Percentiles rank a stretch among this genome's conserved stretches.
phyloP scores from a whole-genome alignment of 53 echinoderm and acorn worm genomes.

The Zoroaster sp. region DNA sequence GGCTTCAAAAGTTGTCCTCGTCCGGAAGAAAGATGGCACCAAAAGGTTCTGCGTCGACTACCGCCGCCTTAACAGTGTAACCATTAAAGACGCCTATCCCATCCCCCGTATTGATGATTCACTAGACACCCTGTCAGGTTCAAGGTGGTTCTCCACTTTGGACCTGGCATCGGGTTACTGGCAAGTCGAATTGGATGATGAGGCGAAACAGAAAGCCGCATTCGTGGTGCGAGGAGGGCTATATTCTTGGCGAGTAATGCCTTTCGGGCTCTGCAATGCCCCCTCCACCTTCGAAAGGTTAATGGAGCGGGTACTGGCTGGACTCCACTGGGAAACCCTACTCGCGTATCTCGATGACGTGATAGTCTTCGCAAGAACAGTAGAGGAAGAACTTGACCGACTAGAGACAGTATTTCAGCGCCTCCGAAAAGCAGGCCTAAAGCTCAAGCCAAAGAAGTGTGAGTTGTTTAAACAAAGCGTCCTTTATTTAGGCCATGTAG shows the following conservation, averaged over 20 bases:
- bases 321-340: slow-evolving; percentile 47
- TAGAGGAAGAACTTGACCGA: slow-evolving; percentile 9
- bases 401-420: slow-evolving; percentile 53
- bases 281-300: slow-evolving; percentile 33
- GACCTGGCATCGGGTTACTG: slow-evolving; percentile 14
- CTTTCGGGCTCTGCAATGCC: slow-evolving; percentile 40
- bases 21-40: not conserved
- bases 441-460: slow-evolving; percentile 65
- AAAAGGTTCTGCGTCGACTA: slow-evolving; percentile 18
- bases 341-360: slow-evolving; percentile 63
- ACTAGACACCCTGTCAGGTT: slow-evolving; percentile 17
- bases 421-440: slow-evolving; percentile 46
- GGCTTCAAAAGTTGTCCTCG: not conserved
- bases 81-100: slow-evolving; percentile 35
- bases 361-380: slow-evolving; percentile 49
- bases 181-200: slow-evolving; percentile 40
- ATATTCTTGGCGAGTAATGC: slow-evolving; percentile 39
- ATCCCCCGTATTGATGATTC: slow-evolving; percentile 20
- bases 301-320: slow-evolving; percentile 20
- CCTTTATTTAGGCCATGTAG: slow-evolving; percentile 61
- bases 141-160: not conserved
- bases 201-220: slow-evolving; percentile 18
- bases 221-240: slow-evolving; percentile 13
- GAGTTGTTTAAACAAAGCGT: slow-evolving; percentile 36
- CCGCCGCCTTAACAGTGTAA: not conserved